Evolutionary conservation across 53 echinoderm and acorn worm species (phyloP), one percentile per base, ranked within the genome.

Genomic region (Holothuria scabra): DNA sequence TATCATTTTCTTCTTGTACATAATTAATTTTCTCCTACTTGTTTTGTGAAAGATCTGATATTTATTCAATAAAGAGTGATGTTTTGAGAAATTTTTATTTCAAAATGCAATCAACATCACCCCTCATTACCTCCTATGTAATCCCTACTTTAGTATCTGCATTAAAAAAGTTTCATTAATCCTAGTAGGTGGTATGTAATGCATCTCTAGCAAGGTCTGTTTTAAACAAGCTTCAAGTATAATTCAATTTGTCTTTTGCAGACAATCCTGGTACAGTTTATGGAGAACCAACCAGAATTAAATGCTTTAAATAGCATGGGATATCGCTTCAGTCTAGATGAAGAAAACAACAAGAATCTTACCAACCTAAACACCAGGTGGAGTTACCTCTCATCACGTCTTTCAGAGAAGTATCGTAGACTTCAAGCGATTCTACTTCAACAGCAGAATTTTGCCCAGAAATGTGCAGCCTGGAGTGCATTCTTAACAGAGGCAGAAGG

Each of bases 381-480:
- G 99, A 91, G 92, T 84, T 52, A 86, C 65, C 86, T 93, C 35
- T 95, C 87, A 28, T 89, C 88, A 13, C 83, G 85, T 26, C 90
- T 91, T 30, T 99, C 93, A 21, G 99, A 99, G 91, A 99, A 99
- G 85, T 99, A 91, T 88, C 93, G 93, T 61, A 72, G 87, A 31
- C 92, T 97, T 28, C 97, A 97, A 74, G 92, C 88, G 13, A 88
- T 97, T 1, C 68, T 97, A 58, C 89, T 95, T 12, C 94, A 95
- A 59, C 99, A 95, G 71, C 95, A 95, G 84, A 89, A 92, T 81
- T 99, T 99, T 87, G 83, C 91, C 16, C 94, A 99, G 86, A 99
- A 99, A 75, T 99, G 99, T 66, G 87, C 83, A 41, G 89, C 99
- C 0, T 99, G 99, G 99, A 99, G 93, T 84, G 58, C 21, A 32